phyloP scores from a whole-genome alignment of 1,140 invertebrate genomes.

The Drosophila pachea region DNA sequence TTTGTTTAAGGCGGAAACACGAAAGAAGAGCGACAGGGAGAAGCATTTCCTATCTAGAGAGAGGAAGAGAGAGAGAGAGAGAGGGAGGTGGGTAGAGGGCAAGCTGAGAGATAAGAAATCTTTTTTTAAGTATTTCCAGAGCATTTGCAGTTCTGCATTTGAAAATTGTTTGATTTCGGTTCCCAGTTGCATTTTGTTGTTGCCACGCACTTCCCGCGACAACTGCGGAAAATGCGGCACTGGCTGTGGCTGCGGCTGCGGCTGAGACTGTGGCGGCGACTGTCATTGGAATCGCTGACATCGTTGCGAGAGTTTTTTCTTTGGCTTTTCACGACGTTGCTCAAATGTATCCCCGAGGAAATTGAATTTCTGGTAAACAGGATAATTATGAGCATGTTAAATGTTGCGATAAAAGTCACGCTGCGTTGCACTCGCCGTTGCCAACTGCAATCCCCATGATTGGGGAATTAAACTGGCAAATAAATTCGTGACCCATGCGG shows the following conservation, averaged over 20 bases:
- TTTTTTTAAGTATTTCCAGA: neutral
- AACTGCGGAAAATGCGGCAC: constrained; percentile 10
- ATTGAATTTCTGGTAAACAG: constrained; percentile 78
- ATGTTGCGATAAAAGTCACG: constrained; percentile 78
- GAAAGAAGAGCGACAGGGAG: too few relatives aligned
- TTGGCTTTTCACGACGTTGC: constrained; percentile 51
- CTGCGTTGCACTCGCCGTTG: constrained; percentile 58
- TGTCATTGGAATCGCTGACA: constrained; percentile 54
- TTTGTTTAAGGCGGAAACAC: neutral
- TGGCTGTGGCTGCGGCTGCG: constrained; percentile 9
- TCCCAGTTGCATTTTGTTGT: constrained; percentile 55
- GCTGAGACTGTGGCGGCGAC: constrained; percentile 38
- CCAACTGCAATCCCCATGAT: constrained; percentile 56
- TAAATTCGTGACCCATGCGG: constrained; percentile 46
- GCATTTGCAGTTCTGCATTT: neutral
- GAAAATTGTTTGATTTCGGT: constrained; percentile 5
- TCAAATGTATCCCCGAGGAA: constrained; percentile 61
- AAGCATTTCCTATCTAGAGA: too few relatives aligned
- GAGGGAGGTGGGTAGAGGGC: too few relatives aligned
- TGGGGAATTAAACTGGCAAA: constrained; percentile 71
- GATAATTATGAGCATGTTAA: constrained; percentile 79
- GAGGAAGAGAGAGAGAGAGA: neutral
- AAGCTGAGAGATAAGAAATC: too few relatives aligned
- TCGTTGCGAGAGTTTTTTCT: constrained; percentile 44
- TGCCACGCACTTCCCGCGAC: constrained; percentile 40